phyloP scores from a whole-genome alignment of 2,113 vertebrate species.

The Tamias sibiricus region DNA sequence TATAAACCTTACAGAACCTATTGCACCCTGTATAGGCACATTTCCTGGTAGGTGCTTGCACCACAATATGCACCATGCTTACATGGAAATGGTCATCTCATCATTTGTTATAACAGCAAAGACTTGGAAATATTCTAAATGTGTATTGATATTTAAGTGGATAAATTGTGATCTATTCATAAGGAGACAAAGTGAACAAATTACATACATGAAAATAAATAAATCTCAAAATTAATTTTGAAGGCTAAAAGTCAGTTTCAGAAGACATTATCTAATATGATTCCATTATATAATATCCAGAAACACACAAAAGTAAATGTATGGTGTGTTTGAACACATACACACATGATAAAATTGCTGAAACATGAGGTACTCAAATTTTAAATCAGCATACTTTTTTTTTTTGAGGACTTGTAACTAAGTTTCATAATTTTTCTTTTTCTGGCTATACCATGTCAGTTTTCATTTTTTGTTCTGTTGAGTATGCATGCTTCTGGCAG shows the following conservation, averaged over 20 bases:
- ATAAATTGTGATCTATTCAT: background rate
- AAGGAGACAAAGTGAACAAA: slow-evolving; percentile 41
- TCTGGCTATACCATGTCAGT: background rate
- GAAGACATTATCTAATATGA: background rate
- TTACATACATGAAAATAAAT: background rate
- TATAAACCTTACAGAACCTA: background rate
- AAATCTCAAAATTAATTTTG: slow-evolving; percentile 35
- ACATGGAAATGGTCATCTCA: background rate
- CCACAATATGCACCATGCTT: background rate
- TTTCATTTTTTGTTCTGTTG: slow-evolving; percentile 60
- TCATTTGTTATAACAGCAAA: background rate
- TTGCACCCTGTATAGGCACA: too few relatives aligned
- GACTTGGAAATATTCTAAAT: background rate
- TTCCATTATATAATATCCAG: slow-evolving; percentile 6
- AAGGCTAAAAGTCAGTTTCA: background rate
- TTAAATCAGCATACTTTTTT: background rate
- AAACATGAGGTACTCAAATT: slow-evolving; percentile 23
- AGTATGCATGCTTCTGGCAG: slow-evolving; percentile 6
- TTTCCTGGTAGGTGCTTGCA: too few relatives aligned
- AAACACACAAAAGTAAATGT: background rate
- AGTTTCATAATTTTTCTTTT: slow-evolving; percentile 14
- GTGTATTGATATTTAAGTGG: background rate
- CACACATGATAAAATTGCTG: background rate
- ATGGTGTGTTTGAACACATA: background rate
- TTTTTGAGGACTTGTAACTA: background rate